phyloP scores from a whole-genome alignment of 2,797 vertebrate species.

The Peromyscus eremicus region DNA sequence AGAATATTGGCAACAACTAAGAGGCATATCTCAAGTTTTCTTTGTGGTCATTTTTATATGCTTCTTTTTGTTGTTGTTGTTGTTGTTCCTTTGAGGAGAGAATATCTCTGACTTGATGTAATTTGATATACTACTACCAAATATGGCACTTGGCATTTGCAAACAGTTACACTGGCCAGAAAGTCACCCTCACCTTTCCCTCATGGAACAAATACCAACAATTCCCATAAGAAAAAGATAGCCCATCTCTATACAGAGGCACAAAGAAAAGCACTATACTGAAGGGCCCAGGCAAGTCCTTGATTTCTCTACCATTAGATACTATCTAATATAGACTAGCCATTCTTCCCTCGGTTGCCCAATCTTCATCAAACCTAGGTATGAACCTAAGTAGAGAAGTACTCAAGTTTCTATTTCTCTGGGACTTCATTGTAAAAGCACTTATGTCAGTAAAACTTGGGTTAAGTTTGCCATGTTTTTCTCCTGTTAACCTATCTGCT shows the following conservation, averaged over 20 bases:
- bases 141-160: background rate
- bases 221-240: background rate
- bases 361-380: background rate
- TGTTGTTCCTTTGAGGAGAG: rapidly evolving
- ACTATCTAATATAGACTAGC: background rate
- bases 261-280: background rate
- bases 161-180: background rate
- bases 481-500: background rate
- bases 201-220: too few relatives aligned
- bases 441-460: background rate
- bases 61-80: background rate
- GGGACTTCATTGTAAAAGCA: background rate
- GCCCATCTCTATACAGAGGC: background rate
- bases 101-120: background rate
- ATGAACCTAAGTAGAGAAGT: background rate
- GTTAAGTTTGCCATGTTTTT: background rate
- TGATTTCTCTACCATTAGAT: background rate
- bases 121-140: background rate
- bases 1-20: background rate
- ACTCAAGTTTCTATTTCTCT: background rate
- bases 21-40: background rate
- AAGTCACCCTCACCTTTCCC: too few relatives aligned
- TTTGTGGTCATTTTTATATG: background rate
- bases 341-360: background rate
- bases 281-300: background rate